Evolutionary conservation across 2,888 invertebrate genomes (phyloP), one percentile per base, ranked within the genome.

Genomic region (Deilephila porcellus): DNA sequence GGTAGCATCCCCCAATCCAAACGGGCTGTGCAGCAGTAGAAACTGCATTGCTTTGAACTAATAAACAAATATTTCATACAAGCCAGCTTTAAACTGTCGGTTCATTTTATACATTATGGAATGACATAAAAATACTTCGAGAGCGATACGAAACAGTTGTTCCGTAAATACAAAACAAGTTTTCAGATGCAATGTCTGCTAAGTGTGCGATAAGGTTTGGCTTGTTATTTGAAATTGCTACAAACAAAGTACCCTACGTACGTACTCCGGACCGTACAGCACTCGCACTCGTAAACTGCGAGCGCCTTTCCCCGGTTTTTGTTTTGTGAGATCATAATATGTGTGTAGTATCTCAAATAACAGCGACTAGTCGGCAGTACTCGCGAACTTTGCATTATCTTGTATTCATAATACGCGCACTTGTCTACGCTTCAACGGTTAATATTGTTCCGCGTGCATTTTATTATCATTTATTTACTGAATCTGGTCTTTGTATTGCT

Each of bases 151-250:
- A 56, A n/a, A 17, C 6, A 52, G 4, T 52, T 56, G 56, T 56
- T 17, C 56, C 6, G n/a, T 19, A 56, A 56, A 56, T 56, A 56
- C n/a, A 56, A 56, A 56, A 56, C 19, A 45, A 19, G n/a, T 56
- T 56, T n/a, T 56, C 56, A 56, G 56, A 56, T 56, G 56, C 56
- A 56, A 56, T 6, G n/a, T 56, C 19, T 56, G n/a, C 56, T 56
- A 67, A 25, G 64, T 45, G 34, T 45, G 45, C 45, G 45, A 67
- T 63, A 63, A 56, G 62, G n/a, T 45, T 25, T 20, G 8, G 25
- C 45, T 67, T 29, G 60, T 60, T 60, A 60, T 29, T 70, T 70
- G 32, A 34, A 56, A 56, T 70, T 56, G 34, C 56, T 56, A 56
- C 19, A 19, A n/a, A 56, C n/a, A 4, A 56, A 1, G n/a, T 56